Evolutionary conservation across 2,113 vertebrate species (phyloP).

Genomic region (Nematolebias whitei): DNA sequence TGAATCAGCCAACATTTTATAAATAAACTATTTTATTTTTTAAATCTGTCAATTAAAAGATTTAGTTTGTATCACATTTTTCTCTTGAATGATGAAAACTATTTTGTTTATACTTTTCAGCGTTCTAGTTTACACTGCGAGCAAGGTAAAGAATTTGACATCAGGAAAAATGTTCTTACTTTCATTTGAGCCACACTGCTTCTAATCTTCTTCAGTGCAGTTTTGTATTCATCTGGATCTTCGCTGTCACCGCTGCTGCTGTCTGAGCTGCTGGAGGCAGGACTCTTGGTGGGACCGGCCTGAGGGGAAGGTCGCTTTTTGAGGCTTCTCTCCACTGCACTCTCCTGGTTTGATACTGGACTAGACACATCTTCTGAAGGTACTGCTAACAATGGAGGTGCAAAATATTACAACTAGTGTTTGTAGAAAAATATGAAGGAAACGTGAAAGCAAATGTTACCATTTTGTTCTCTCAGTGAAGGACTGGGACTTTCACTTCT

Average conservation of each 20-base stretch:
- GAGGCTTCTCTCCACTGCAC: constrained; percentile 6
- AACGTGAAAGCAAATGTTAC: constrained; percentile 23
- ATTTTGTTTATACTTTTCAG: not conserved
- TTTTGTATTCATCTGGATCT: constrained; percentile 63
- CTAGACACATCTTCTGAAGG: constrained; percentile 38
- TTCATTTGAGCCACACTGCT: constrained; percentile 81
- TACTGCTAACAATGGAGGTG: constrained; percentile 10
- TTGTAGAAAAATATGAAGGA: not conserved
- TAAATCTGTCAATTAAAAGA: too few relatives aligned
- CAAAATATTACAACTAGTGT: not conserved
- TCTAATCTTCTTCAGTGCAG: constrained; percentile 63
- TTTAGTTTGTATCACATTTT: too few relatives aligned
- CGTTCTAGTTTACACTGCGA: not conserved
- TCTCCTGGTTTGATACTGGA: constrained; percentile 14
- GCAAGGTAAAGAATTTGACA: not conserved
- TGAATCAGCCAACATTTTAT: not conserved
- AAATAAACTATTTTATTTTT: not conserved
- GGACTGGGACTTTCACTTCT: constrained; percentile 46
- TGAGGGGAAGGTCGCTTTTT: constrained; percentile 5
- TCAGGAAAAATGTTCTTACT: constrained; percentile 56
- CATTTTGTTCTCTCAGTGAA: constrained; percentile 28
- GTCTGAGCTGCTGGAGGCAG: constrained; percentile 46
- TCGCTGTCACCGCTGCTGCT: constrained; percentile 43
- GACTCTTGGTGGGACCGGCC: constrained; percentile 13
- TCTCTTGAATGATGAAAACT: not conserved